Evolutionary conservation across 2,113 vertebrate genomes (phyloP), one percentile per base, ranked within the genome.

Genomic region (Galemys pyrenaicus): DNA sequence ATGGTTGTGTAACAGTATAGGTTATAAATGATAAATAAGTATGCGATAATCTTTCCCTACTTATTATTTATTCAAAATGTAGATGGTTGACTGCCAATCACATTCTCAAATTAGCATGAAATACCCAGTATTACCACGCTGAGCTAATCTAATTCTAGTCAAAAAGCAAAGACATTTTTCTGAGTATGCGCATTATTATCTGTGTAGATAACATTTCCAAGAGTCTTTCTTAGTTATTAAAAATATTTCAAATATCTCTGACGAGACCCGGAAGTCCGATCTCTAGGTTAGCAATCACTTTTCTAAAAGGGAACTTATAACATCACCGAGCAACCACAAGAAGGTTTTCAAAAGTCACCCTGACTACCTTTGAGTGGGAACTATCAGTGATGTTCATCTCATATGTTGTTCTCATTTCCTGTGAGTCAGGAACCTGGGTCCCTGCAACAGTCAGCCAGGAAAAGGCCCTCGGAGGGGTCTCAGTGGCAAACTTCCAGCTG

Each of bases 151-250:
- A 74, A 84, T 84, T 79, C 65, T 64, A 56, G 62, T 35, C 49
- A 73, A 46, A 83, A 87, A 68, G 41, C 46, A 46, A 71, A 60
- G 62, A 70, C 62, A 87, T 77, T 93, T 86, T 71, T 77, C 19
- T 87, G 78, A 90, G 56, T 39, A 26, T 32, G 60, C 16, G 19
- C 20, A 71, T 82, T 54, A 75, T 77, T 82, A 26, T 81, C 71
- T 92, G n/a, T 30, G 2, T 79, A 92, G 81, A 86, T 32, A 3
- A 44, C n/a, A n/a, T 75, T 84, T 92, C 17, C 22, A 60, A 71
- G 56, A 91, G 60, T 64, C 39, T 65, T 85, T 70, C 41, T 77
- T 54, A 82, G 77, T 56, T 87, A 62, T 5, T 58, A 12, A 64
- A 79, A 68, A 75, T 28, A 87, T 68, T 82, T 28, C 56, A 67